phyloP scores from a whole-genome alignment of 2,888 invertebrate species.

The Zonitis immaculata region DNA sequence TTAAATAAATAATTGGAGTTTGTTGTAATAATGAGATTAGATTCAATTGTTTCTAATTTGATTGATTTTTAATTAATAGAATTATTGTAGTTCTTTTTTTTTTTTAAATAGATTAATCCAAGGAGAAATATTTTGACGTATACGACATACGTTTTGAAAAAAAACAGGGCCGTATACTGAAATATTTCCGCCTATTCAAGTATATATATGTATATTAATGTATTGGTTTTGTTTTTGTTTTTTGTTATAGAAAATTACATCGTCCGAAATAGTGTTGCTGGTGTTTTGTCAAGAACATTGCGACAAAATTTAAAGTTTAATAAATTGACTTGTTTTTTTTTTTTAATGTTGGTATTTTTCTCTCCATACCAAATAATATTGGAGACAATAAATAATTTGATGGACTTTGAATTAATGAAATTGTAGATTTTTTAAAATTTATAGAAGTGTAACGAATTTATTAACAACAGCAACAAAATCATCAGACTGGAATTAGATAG shows the following conservation, averaged over 20 bases:
- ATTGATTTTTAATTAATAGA: too few relatives aligned
- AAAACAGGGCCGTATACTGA: not conserved
- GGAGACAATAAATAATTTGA: too few relatives aligned
- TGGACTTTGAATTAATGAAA: conserved; percentile 3
- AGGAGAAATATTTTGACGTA: not conserved
- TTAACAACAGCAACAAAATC: too few relatives aligned
- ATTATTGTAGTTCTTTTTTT: too few relatives aligned
- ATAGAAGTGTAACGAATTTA: too few relatives aligned
- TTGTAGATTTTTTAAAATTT: conserved; percentile 3
- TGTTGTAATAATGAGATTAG: not conserved
- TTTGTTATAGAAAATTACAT: conserved; percentile 4
- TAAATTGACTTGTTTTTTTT: conserved; percentile 1
- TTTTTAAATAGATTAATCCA: not conserved
- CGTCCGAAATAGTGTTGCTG: not conserved
- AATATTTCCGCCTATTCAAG: not conserved
- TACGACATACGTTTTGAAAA: not conserved
- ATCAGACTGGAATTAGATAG: conserved; percentile 45
- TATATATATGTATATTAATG: too few relatives aligned
- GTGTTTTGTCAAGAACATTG: not conserved
- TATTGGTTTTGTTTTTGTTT: not conserved
- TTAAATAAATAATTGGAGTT: not conserved
- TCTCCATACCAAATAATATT: too few relatives aligned
- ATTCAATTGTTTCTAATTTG: too few relatives aligned
- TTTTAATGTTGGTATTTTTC: conserved; percentile 9
- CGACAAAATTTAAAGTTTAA: too few relatives aligned